A percentile compares a stretch with the other conserved stretches of the same genome.
These are phyloP conservation scores for Cephus nigrinus DNA, from an alignment of 2,888 invertebrate genomes.

Conservation along the genomic window DNA sequence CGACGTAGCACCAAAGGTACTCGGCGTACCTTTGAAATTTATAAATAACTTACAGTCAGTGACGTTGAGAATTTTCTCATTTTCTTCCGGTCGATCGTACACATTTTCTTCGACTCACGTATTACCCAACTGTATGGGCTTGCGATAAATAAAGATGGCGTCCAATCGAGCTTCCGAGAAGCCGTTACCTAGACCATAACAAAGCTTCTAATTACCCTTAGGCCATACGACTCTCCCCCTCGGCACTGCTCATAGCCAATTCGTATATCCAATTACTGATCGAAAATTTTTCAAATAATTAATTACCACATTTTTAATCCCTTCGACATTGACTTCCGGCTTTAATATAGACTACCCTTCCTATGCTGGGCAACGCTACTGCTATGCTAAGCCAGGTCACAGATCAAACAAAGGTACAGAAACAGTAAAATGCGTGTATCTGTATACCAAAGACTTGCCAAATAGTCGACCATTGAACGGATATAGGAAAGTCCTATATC, in stretches of 20 bases:
- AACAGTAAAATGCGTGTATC: background rate
- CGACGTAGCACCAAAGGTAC: too few species aligned
- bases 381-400: background rate
- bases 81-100: background rate
- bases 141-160: background rate
- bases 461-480: background rate
- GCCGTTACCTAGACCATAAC: background rate
- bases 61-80: background rate
- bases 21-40: background rate
- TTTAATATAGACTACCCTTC: background rate
- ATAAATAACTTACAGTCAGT: background rate
- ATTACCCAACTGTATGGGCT: background rate
- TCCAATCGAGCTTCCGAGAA: background rate
- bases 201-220: background rate
- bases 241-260: background rate
- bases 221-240: background rate
- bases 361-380: background rate
- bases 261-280: background rate
- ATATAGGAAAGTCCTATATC: background rate
- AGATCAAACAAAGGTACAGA: background rate
- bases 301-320: background rate
- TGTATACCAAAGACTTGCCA: background rate
- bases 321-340: background rate
- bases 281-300: background rate
- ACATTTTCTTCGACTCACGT: background rate